phyloP scores from a whole-genome alignment of 1,140 invertebrate genomes.

The Drosophila paulistorum region DNA sequence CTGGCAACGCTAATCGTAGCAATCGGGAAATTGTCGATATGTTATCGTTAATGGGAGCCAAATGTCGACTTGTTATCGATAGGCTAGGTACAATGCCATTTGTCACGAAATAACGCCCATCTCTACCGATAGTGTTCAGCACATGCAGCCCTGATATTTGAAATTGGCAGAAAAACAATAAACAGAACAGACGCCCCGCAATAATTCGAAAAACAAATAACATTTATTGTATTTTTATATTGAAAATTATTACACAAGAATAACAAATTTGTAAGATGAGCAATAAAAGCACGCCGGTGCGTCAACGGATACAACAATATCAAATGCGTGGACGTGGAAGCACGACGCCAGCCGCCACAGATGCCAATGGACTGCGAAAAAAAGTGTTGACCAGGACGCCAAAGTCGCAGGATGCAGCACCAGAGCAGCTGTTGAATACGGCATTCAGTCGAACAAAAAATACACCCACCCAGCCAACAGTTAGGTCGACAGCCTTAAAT shows the following conservation, averaged over 20 bases:
- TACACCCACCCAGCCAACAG: conserved; percentile 24
- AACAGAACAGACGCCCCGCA: conserved; percentile 76
- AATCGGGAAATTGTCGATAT: too few relatives aligned
- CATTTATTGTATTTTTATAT: conserved; percentile 26
- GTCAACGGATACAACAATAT: conserved; percentile 70
- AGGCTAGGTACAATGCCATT: too few relatives aligned
- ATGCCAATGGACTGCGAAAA: conserved; percentile 44
- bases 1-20: too few relatives aligned
- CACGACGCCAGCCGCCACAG: conserved; percentile 49
- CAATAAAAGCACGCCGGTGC: conserved; percentile 70
- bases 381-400: conserved; percentile 56
- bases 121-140: not conserved
- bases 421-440: conserved; percentile 61
- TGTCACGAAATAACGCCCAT: not conserved
- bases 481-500: conserved; percentile 67
- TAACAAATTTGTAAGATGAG: conserved; percentile 48
- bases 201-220: conserved; percentile 54
- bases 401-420: conserved; percentile 33
- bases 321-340: conserved; percentile 50
- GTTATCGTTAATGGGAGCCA: too few relatives aligned
- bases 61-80: too few relatives aligned
- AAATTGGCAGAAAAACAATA: conserved; percentile 30
- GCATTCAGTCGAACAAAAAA: conserved; percentile 54
- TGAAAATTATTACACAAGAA: not conserved
- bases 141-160: conserved; percentile 34